A percentile compares a stretch with the other conserved stretches of the same genome.
phyloP scores from a whole-genome alignment of 2,888 invertebrate species.

The Acleris laterana region DNA sequence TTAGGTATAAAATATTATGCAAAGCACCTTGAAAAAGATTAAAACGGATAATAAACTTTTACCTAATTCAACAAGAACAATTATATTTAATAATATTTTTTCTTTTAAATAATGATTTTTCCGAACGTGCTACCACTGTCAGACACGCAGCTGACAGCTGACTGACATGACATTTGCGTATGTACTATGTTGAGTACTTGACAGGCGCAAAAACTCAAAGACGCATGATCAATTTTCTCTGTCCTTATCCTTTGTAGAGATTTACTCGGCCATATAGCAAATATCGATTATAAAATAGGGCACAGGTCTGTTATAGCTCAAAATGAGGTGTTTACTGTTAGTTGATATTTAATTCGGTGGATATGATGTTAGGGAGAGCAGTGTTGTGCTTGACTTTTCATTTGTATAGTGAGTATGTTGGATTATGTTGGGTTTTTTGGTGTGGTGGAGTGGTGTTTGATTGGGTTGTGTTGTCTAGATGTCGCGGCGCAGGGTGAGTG shows the following conservation, averaged over 20 bases:
- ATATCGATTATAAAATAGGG: constrained; percentile 77
- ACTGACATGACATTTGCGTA: constrained; percentile 34
- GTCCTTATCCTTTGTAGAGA: constrained; percentile 60
- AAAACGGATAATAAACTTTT: no score
- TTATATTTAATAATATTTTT: not conserved
- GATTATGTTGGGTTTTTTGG: constrained; percentile 50
- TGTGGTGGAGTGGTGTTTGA: constrained; percentile 26
- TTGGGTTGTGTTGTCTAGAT: constrained; percentile 48
- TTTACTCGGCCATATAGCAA: constrained; percentile 63
- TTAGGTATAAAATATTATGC: no score
- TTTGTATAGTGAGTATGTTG: constrained; percentile 63
- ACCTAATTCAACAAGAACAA: not conserved
- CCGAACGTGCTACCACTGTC: constrained; percentile 18
- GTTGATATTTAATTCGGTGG: constrained; percentile 50
- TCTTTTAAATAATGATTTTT: not conserved
- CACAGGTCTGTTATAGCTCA: constrained; percentile 59
- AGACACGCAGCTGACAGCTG: constrained; percentile 25
- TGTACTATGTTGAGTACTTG: constrained; percentile 20
- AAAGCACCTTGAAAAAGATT: no score
- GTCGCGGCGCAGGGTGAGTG: constrained; percentile 87
- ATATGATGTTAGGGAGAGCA: constrained; percentile 63
- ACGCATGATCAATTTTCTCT: constrained; percentile 77
- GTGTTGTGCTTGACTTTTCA: constrained; percentile 69
- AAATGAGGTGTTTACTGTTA: constrained; percentile 60
- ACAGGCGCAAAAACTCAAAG: constrained; percentile 51